Base-by-base conservation (phyloP, 2,797 vertebrate species). In the Takifugu rubripes region DNA sequence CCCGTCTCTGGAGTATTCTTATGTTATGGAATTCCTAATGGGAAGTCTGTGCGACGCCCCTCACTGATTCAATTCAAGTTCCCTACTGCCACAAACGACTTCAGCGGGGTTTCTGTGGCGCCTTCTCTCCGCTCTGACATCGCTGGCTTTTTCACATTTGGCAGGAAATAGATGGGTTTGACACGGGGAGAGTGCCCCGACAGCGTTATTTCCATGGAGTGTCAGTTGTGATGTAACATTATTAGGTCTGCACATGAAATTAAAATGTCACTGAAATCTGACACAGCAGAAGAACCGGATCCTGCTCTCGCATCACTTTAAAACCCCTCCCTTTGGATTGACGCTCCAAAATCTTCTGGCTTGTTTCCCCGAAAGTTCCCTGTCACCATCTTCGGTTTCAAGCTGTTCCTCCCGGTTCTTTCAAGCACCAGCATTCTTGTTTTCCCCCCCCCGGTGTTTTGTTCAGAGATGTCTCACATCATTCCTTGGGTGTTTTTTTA, bases 1-100 rank as follows among this genome's bases (percentile, higher is more conserved):
- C 52, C 67, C 29, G 55, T 57, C 64, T 17, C 52, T 44, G 67
- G 56, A 70, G 49, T 60, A 51, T 59, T 66, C 16, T 4, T 64
- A 14, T 14, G 58, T 66, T 59, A 61, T 15, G 16, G 52, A 59
- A 50, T 57, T 48, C 15, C 9, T 54, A 29, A 36, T 53, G 21
- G 36, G 40, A 42, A 21, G 36, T 56, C 52, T 9, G 16, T 54
- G 48, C 46, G 33, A 52, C 16, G 25, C 33, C 1, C 43, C 49
- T 51, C 48, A 25, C 25, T 54, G 25, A 69, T 56, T 71, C 17
- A 9, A 54, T 48, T 33, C 45, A 25, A 31, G 60, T 49, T 42
- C 49, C 52, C 25, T 25, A 14, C 24, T 40, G 25, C 27, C n/a
- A 1, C 45, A 48, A 6, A 52, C 33, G 36, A 15, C 15, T 29